Evolutionary conservation across 2,113 vertebrate genomes (phyloP).

Genomic region (Sturnus vulgaris): DNA sequence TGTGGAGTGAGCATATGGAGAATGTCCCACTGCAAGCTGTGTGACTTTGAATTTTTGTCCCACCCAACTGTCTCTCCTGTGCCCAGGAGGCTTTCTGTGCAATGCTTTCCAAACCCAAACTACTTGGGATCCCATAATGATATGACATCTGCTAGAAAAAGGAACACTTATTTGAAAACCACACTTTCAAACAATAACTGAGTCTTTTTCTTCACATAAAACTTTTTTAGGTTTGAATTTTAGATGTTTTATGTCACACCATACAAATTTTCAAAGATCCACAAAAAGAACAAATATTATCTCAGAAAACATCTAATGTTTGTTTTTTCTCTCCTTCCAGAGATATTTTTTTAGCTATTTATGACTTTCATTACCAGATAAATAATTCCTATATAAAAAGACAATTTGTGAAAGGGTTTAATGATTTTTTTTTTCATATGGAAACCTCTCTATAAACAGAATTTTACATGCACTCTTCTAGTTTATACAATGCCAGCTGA

Average conservation of each 20-base stretch:
- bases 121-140: neutral
- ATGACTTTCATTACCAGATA: neutral
- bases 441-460: neutral
- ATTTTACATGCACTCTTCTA: neutral
- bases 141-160: neutral
- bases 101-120: neutral
- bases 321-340: neutral
- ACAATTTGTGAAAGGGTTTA: neutral
- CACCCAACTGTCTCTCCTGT: neutral
- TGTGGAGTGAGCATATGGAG: accelerated
- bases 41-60: neutral
- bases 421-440: neutral
- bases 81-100: neutral
- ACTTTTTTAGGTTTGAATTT: neutral
- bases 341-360: neutral
- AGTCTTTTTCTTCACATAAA: neutral
- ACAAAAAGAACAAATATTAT: neutral
- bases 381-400: neutral
- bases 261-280: neutral
- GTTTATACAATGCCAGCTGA: neutral
- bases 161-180: neutral
- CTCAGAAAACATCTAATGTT: neutral
- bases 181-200: neutral
- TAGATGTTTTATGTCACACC: neutral
- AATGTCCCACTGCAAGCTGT: neutral